phyloP scores from a whole-genome alignment of 37 sponge, comb jelly and placozoan genomes.

The Spongilla lacustris region DNA sequence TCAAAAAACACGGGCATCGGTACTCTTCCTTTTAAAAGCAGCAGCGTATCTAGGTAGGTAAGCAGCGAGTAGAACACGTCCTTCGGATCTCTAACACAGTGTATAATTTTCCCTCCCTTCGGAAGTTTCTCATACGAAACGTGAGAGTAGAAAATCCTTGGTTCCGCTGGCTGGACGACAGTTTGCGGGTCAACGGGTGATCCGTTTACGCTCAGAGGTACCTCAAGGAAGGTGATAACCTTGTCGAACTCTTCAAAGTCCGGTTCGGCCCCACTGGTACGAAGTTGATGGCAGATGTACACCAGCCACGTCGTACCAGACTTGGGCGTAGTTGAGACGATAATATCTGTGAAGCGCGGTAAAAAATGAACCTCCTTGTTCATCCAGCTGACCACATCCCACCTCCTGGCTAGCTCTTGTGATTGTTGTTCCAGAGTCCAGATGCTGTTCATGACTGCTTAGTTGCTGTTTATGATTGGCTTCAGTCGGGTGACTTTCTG shows the following conservation, averaged over 20 bases:
- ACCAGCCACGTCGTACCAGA: conserved; percentile 26
- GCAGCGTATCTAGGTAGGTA: not conserved
- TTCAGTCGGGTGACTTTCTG: no score
- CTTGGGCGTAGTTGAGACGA: conserved; percentile 12
- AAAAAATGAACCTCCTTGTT: not conserved
- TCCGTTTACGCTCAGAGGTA: not conserved
- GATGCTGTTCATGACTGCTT: no score
- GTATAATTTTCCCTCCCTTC: conserved; percentile 10
- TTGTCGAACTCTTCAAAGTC: conserved; percentile 21
- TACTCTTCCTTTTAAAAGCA: conserved; percentile 14
- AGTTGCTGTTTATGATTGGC: no score
- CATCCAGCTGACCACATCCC: not conserved
- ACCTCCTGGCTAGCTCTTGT: not conserved
- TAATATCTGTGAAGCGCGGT: conserved; percentile 6
- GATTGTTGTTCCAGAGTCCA: conserved; percentile 10
- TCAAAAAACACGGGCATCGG: not conserved
- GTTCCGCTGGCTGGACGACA: conserved; percentile 9
- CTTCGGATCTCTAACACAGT: conserved; percentile 14
- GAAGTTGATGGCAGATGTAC: conserved; percentile 18
- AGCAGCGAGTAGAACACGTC: conserved; percentile 14
- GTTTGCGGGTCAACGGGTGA: not conserved
- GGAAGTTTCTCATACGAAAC: conserved; percentile 9
- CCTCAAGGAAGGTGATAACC: not conserved
- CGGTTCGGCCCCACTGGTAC: conserved; percentile 8
- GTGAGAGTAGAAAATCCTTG: conserved; percentile 29